phyloP scores from a whole-genome alignment of 2,888 invertebrate species.

The Entomobrya proxima region DNA sequence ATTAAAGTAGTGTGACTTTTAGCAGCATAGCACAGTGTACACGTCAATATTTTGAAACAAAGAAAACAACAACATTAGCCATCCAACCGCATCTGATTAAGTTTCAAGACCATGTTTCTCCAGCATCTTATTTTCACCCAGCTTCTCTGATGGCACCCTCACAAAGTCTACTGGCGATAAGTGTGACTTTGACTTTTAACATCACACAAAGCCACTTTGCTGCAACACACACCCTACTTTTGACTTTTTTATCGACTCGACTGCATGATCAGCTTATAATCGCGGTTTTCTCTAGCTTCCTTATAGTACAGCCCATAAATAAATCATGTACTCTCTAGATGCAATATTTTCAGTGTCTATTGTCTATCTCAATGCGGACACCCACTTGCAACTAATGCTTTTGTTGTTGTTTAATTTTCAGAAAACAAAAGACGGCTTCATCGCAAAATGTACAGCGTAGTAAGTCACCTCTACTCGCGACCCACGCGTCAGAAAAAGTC shows the following conservation, averaged over 20 bases:
- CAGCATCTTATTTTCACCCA: background rate
- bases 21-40: background rate
- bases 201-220: background rate
- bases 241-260: too few relatives aligned
- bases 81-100: background rate
- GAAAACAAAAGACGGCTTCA: background rate
- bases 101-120: background rate
- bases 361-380: too few relatives aligned
- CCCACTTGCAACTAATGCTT: background rate
- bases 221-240: background rate
- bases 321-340: too few relatives aligned
- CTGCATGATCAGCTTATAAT: background rate
- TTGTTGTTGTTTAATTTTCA: background rate
- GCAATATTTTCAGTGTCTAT: too few relatives aligned
- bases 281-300: too few relatives aligned
- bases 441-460: slow-evolving; percentile 75
- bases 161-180: background rate
- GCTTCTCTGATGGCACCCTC: background rate
- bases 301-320: too few relatives aligned
- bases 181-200: background rate
- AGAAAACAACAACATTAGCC: background rate
- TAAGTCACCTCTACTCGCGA: slow-evolving; percentile 75
- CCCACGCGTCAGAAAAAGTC: slow-evolving; percentile 74
- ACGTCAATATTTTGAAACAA: background rate
- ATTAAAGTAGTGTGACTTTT: too few relatives aligned